A percentile compares a stretch with the other conserved stretches of the same genome.
phyloP scores from a whole-genome alignment of 2,113 vertebrate species.

The Alectura lathami region DNA sequence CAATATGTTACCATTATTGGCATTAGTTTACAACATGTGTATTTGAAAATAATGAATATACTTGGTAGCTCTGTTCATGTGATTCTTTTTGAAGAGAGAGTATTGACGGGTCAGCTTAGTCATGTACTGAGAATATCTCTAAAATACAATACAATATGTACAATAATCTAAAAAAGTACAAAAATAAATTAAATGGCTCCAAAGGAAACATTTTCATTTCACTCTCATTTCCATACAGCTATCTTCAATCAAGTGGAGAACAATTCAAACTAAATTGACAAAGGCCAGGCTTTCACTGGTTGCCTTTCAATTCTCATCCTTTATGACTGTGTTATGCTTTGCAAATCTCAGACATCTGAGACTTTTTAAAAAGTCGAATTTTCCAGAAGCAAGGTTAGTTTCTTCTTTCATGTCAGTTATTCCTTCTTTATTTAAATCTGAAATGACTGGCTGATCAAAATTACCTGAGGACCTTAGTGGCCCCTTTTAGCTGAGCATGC shows the following conservation, averaged over 20 bases:
- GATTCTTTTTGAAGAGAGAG: not conserved
- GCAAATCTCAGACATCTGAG: not conserved
- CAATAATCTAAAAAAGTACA: not conserved
- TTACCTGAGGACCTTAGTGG: not conserved
- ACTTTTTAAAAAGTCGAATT: not conserved
- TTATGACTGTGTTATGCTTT: not conserved
- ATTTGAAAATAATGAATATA: not conserved
- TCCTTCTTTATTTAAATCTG: constrained; percentile 3
- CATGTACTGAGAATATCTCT: not conserved
- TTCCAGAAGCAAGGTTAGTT: not conserved
- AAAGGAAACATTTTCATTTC: not conserved
- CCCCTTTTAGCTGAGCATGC: not conserved
- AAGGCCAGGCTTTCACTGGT: not conserved
- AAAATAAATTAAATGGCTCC: not conserved
- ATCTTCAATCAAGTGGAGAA: not conserved
- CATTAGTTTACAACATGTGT: not conserved
- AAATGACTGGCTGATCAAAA: not conserved
- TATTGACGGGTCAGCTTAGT: not conserved
- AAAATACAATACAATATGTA: not conserved
- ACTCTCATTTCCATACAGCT: not conserved
- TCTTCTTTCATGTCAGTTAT: not conserved
- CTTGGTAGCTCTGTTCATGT: not conserved
- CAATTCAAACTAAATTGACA: not conserved
- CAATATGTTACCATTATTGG: not conserved
- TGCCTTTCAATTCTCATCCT: not conserved